Conservation (phyloP, 1,140 invertebrate genomes). For the Drosophila nasuta region DNA sequence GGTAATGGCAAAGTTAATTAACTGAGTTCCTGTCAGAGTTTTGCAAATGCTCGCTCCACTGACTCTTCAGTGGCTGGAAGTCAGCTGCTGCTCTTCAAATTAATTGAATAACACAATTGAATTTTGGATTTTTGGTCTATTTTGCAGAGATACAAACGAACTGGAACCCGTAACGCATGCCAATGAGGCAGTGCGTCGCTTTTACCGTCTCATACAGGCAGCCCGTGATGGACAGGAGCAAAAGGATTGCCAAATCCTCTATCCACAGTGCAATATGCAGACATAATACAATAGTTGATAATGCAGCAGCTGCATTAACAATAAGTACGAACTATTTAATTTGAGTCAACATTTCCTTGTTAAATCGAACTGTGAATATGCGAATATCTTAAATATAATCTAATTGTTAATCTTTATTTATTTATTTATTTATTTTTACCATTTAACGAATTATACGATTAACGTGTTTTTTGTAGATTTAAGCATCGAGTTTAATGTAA, state of each 20-base stretch:
- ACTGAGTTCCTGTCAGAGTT: constrained; percentile 52
- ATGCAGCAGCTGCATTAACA: constrained; percentile 17
- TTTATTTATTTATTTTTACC: constrained; percentile 59
- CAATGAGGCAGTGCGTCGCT: constrained; percentile 90
- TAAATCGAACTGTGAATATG: constrained; percentile 77
- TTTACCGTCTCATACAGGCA: constrained; percentile 91
- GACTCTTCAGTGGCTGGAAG: too few relatives aligned
- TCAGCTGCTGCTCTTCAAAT: constrained; percentile 54
- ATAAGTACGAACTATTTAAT: constrained; percentile 45
- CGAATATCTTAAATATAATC: constrained; percentile 54
- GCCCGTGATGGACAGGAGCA: constrained; percentile 93
- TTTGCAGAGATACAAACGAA: constrained; percentile 86
- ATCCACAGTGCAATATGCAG: constrained; percentile 87
- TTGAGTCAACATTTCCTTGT: constrained; percentile 75
- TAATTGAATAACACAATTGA: constrained; percentile 67
- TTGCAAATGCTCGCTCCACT: not conserved
- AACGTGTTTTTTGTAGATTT: constrained; percentile 39
- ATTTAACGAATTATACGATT: constrained; percentile 28
- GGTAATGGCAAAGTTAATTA: constrained; percentile 68
- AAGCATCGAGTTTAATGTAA: constrained; percentile 32
- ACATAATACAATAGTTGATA: constrained; percentile 51
- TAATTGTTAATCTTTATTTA: constrained; percentile 75
- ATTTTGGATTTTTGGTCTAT: constrained; percentile 46
- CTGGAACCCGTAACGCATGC: constrained; percentile 87
- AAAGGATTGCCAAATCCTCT: constrained; percentile 89